Percentiles rank a stretch among this genome's conserved stretches.
phyloP scores from a whole-genome alignment of 2,797 vertebrate species.

The Sandelia bainsii region DNA sequence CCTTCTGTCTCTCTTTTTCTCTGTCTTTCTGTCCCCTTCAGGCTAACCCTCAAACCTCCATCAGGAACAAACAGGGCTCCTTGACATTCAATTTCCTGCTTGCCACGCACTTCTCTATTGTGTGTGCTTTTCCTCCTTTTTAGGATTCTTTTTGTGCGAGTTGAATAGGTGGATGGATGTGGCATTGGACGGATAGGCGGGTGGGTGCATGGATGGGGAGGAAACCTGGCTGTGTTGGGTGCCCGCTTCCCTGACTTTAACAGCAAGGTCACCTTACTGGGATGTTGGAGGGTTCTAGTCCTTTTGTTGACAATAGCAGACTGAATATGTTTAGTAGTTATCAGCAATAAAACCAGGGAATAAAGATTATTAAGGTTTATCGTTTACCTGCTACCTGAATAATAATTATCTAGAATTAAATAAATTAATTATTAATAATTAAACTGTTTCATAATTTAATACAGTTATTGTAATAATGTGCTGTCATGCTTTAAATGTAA shows the following conservation, averaged over 20 bases:
- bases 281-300: constrained; percentile 34
- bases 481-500: background rate
- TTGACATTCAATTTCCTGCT: constrained; percentile 89
- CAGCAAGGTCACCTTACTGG: constrained; percentile 67
- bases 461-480: background rate
- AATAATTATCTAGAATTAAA: constrained; percentile 2
- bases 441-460: constrained; percentile 11
- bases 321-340: constrained; percentile 29
- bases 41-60: constrained; percentile 80
- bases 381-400: constrained; percentile 1
- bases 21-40: constrained; percentile 67
- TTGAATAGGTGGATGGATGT: constrained; percentile 73
- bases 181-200: constrained; percentile 52
- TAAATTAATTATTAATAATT: no score
- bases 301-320: constrained; percentile 30
- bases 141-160: constrained; percentile 65
- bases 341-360: constrained; percentile 30
- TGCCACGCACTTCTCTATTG: constrained; percentile 79
- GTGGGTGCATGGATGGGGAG: constrained; percentile 43
- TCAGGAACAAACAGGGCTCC: constrained; percentile 84
- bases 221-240: constrained; percentile 29
- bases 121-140: constrained; percentile 60
- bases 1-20: constrained; percentile 25
- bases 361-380: constrained; percentile 12
- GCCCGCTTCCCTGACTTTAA: constrained; percentile 36